Percentiles rank a stretch among this genome's conserved stretches.
These are phyloP conservation scores for Bradypodion pumilum DNA, from an alignment of 2,797 vertebrate species.

Conservation along the genomic window DNA sequence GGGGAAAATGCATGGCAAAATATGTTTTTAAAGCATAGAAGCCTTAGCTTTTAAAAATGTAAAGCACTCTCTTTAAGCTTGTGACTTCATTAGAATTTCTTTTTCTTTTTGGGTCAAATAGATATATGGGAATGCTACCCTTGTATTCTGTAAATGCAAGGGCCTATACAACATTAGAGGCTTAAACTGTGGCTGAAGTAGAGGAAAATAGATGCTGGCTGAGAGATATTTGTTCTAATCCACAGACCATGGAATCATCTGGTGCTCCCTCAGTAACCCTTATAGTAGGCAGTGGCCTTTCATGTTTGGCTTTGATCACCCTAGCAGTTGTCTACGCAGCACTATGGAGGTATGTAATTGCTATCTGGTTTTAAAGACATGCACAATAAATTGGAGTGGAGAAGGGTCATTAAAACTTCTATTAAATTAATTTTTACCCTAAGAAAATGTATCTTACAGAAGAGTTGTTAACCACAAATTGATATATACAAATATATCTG, in stretches of 20 bases:
- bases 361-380: slow-evolving; percentile 24
- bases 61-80: slow-evolving; percentile 2
- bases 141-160: slow-evolving; percentile 40
- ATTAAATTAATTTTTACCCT: neutral
- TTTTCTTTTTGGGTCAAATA: neutral
- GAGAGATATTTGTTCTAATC: slow-evolving; percentile 59
- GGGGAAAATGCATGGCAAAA: neutral
- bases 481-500: slow-evolving; percentile 20
- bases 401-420: neutral
- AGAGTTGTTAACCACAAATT: slow-evolving; percentile 12
- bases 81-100: slow-evolving; percentile 23
- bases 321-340: slow-evolving; percentile 94
- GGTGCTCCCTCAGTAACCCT: slow-evolving; percentile 97
- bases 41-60: slow-evolving; percentile 34
- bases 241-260: slow-evolving; percentile 98
- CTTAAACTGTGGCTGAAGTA: slow-evolving; percentile 48
- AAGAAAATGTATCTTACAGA: slow-evolving; percentile 17
- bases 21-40: slow-evolving; percentile 30
- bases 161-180: slow-evolving; percentile 29
- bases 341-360: slow-evolving; percentile 91
- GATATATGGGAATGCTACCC: slow-evolving; percentile 31
- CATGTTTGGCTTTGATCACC: slow-evolving; percentile 95
- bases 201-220: slow-evolving; percentile 28
- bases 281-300: slow-evolving; percentile 98
- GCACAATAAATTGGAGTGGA: slow-evolving; percentile 18